Base-by-base conservation (phyloP, 2,888 invertebrate genomes). In the Antitype chi region DNA sequence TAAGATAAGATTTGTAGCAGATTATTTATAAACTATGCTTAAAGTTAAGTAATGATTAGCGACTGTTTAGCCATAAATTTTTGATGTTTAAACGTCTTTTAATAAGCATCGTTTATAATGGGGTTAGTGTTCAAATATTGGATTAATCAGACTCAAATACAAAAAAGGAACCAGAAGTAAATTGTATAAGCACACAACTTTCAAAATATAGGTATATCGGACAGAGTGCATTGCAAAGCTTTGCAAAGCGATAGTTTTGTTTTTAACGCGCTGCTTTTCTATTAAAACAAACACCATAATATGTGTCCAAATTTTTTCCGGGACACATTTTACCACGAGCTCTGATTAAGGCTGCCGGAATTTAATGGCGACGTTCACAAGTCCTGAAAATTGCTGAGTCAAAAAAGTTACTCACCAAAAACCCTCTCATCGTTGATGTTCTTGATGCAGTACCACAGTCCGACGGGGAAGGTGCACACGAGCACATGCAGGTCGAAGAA, bases 401-500 rank as follows among this genome's bases (percentile, higher is more conserved):
- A 28, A 67, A 60, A 13, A 23, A 32, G 6, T 13, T 32, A 70
- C 98, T 97, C 95, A 99, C 99, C 99, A 96, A 99, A 99, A 47
- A 99, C 99, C 86, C 99, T 97, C 93, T 99, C 99, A 93, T 99
- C 99, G 90, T 99, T 99, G 90, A 99, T 97, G 89, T 99, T 98
- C 95, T 99, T 99, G 92, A 99, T 99, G 97, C 99, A 99, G 94
- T 99, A 99, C 99, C 99, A 99, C 64, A 99, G 97, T 0, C 99
- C 99, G 25, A 99, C 99, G 0, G 99, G 99, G 97, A 99, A 99
- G 0, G 99, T 99, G 89, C 99, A 98, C 15, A 99, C 98, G 62
- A 99, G 97, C 86, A 99, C 98, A 94, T 99, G 99, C 9, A 99
- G 97, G 96, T 99, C 99, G 93, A 99, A 99, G 97, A 99, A 99